Percentiles rank a stretch among this genome's conserved stretches.
Conservation (phyloP, 92 coral and sea anemone genomes). For the Palythoa grandis region DNA sequence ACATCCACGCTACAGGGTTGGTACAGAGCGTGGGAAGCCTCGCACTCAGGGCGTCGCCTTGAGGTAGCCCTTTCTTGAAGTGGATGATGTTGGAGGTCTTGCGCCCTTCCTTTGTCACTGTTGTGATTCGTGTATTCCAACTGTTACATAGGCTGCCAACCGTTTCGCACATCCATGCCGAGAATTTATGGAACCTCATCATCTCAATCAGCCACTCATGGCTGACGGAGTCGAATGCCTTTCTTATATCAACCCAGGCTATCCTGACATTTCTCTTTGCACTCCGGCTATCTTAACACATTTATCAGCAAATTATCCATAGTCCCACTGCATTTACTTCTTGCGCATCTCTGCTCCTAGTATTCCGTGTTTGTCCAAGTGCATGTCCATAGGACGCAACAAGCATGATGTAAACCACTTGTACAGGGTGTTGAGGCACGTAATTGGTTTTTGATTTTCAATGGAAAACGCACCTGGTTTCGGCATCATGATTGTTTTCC, state of each 20-base stretch:
- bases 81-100: too few species aligned
- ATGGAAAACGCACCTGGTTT: constrained; percentile 26
- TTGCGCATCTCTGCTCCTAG: constrained; percentile 15
- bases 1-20: too few species aligned
- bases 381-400: constrained; percentile 2
- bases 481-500: neutral
- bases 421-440: constrained; percentile 32
- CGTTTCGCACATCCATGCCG: too few species aligned
- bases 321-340: constrained; percentile 15
- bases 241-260: neutral
- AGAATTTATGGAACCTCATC: neutral
- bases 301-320: constrained; percentile 26
- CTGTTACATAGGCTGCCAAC: too few species aligned
- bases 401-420: constrained; percentile 36
- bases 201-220: neutral
- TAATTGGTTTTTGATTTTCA: constrained; percentile 30
- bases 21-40: too few species aligned
- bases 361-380: neutral
- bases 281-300: neutral
- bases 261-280: neutral
- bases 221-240: neutral
- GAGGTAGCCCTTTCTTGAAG: too few species aligned
- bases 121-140: too few species aligned
- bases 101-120: too few species aligned
- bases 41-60: too few species aligned